Evolutionary conservation across 2,888 invertebrate genomes (phyloP).

Genomic region (Habrosyne pyritoides): DNA sequence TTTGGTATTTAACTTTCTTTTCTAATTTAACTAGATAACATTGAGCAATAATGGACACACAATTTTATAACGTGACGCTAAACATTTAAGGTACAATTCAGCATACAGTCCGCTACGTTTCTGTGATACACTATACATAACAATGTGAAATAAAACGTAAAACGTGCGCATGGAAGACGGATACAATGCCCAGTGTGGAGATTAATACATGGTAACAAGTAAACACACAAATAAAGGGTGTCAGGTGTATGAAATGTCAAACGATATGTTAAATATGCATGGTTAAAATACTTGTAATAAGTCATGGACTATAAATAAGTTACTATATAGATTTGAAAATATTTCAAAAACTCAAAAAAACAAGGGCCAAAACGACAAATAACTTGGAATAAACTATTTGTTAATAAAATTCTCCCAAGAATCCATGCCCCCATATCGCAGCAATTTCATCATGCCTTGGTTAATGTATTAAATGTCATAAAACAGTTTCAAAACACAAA

Average conservation of each 20-base stretch:
- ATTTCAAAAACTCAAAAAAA: too few relatives aligned
- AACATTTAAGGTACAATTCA: conserved; percentile 8
- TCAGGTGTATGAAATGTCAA: conserved; percentile 47
- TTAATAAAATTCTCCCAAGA: background rate
- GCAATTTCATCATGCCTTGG: background rate
- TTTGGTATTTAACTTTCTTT: conserved; percentile 63
- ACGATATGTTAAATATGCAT: conserved; percentile 21
- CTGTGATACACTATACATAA: conserved; percentile 67
- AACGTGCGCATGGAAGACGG: conserved; percentile 58
- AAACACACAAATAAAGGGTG: conserved; percentile 39
- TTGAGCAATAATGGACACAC: conserved; percentile 63
- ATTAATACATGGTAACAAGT: conserved; percentile 64
- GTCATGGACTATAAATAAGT: background rate
- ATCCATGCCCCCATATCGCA: conserved; percentile 1
- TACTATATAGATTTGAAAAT: too few relatives aligned
- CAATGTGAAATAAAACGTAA: conserved; percentile 53
- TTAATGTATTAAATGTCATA: conserved; percentile 4
- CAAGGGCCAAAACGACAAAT: too few relatives aligned
- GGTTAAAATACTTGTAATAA: background rate
- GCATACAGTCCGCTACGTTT: conserved; percentile 15
- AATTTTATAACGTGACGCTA: conserved; percentile 18
- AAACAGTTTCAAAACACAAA: conserved; percentile 33
- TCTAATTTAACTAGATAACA: conserved; percentile 71
- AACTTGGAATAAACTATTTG: background rate
- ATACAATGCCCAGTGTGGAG: conserved; percentile 67